phyloP scores from a whole-genome alignment of 2,113 vertebrate genomes.

The Thermophis baileyi region DNA sequence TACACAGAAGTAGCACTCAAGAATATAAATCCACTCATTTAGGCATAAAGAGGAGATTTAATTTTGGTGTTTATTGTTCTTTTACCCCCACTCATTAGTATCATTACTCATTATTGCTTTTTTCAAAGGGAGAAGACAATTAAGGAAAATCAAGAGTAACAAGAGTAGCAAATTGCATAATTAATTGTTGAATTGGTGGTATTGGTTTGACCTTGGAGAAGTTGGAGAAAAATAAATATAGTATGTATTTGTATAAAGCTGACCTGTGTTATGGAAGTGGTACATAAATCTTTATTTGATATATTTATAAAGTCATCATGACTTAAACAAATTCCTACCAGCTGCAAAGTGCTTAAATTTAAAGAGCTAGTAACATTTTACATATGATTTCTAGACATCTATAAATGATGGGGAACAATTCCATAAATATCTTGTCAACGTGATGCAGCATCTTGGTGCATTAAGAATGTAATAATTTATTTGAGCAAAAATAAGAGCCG shows the following conservation, averaged over 20 bases:
- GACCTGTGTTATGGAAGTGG: neutral
- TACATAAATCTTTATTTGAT: neutral
- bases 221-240: slow-evolving; percentile 7
- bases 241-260: neutral
- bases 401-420: neutral
- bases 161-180: slow-evolving; percentile 10
- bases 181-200: slow-evolving; percentile 6
- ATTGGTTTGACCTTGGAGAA: neutral
- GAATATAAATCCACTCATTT: slow-evolving; percentile 17
- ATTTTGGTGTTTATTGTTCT: slow-evolving; percentile 22
- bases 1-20: slow-evolving; percentile 22
- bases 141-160: slow-evolving; percentile 3
- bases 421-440: neutral
- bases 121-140: slow-evolving; percentile 16
- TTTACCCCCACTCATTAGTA: slow-evolving; percentile 11
- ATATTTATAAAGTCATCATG: neutral
- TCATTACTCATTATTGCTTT: slow-evolving; percentile 15
- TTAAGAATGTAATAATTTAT: neutral
- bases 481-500: neutral
- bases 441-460: neutral
- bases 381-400: neutral
- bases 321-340: neutral
- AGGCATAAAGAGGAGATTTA: slow-evolving; percentile 4
- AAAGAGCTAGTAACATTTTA: neutral
- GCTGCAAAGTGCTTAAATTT: neutral